Evolutionary conservation across 2,797 vertebrate genomes (phyloP), one percentile per base, ranked within the genome.

Genomic region (Coluber constrictor): DNA sequence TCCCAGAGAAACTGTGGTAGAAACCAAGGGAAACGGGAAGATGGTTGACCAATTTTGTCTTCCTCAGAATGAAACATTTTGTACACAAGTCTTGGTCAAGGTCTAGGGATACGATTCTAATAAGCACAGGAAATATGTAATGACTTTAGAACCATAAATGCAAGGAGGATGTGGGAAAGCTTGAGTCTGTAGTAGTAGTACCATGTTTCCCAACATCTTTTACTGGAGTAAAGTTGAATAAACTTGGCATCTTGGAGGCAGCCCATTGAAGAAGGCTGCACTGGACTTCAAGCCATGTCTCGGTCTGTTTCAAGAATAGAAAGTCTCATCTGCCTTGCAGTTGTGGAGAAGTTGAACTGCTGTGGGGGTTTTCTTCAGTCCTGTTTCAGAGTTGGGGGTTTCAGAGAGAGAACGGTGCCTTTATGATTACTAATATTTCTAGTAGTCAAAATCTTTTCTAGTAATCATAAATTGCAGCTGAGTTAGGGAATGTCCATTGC

Each of bases 1-100:
- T 92, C 91, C 86, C 89, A 90, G 86, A 61, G 89, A 79, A 27
- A 70, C 93, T 87, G 87, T 91, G 66, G 89, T 91, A 86, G 57
- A 93, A 93, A 93, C 86, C 93, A 91, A 86, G 87, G 51, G 43
- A 32, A 91, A 70, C 47, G n/a, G 90, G 51, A 59, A 66, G 57
- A 47, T 89, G 57, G 56, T 37, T 57, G 59, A 23, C 32, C 32
- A 5, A 86, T 43, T 60, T 47, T 61, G n/a, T 74, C 56, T 10
- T 29, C 32, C 74, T 83, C n/a, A 15, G 66, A 18, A 47, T 10
- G 47, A 4, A 79, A 91, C 79, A 37, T n/a, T 88, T 54, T 88
- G 63, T 88, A 54, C 16, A 56, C 47, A 59, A 59, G 5, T n/a
- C 43, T 55, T 29, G 6, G 18, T 66, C 29, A 32, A 29, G 61